These are phyloP conservation scores for Phocoena sinus DNA, from an alignment of 2,113 vertebrate genomes.

Conservation along the genomic window DNA sequence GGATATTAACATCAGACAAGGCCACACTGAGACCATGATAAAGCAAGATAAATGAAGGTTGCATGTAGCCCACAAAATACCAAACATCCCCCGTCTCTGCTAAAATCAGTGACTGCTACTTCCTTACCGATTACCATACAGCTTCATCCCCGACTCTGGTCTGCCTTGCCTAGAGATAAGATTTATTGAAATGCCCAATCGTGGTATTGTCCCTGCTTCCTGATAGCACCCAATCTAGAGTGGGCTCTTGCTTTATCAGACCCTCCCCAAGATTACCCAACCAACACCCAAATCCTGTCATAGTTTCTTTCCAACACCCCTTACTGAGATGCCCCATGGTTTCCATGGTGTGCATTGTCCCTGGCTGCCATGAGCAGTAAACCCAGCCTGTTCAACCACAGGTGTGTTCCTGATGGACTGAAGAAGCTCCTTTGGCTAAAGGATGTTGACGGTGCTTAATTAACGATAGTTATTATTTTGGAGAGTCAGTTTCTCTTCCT, in stretches of 20 bases:
- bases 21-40: neutral
- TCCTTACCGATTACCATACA: neutral
- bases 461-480: neutral
- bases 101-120: neutral
- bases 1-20: neutral
- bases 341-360: accelerated
- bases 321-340: neutral
- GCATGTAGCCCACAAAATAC: neutral
- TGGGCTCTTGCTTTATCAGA: neutral
- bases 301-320: neutral
- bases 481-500: neutral
- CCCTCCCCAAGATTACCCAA: neutral
- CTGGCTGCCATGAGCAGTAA: neutral
- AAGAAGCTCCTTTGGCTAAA: neutral
- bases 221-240: neutral
- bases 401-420: neutral
- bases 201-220: neutral
- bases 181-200: neutral
- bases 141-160: neutral
- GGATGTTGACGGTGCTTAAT: neutral
- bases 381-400: neutral
- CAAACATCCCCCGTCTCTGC: neutral
- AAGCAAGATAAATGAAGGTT: neutral
- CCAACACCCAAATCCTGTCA: neutral
- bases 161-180: neutral